Conservation (phyloP, 2,113 vertebrate genomes). For the Cynocephalus volans region DNA sequence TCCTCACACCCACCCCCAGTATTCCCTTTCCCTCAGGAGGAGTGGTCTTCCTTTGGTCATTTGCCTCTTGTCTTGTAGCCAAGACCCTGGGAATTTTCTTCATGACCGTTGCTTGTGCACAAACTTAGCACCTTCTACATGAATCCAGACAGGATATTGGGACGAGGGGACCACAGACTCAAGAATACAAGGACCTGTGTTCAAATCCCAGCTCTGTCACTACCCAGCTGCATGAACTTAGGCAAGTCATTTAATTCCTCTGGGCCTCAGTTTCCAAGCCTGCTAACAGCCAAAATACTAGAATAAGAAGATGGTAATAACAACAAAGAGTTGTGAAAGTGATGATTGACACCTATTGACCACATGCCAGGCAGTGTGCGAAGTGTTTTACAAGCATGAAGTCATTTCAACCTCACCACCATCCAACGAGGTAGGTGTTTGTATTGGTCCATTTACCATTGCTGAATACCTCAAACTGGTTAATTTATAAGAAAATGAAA, state of each 20-base stretch:
- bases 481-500: no score
- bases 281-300: neutral
- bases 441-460: no score
- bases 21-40: neutral
- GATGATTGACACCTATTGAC: accelerated
- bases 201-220: neutral
- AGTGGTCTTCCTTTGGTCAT: neutral
- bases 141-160: neutral
- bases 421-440: no score
- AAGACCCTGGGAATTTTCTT: neutral
- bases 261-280: neutral
- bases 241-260: neutral
- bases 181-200: accelerated
- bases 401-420: no score
- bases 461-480: no score
- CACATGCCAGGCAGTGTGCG: neutral
- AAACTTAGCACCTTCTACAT: neutral
- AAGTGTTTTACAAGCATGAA: no score
- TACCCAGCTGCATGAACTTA: neutral
- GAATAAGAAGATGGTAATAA: neutral
- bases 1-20: accelerated
- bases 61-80: neutral
- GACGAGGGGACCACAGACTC: neutral
- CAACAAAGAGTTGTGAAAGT: neutral
- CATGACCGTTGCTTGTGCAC: neutral